Base-by-base conservation (phyloP, 2,797 vertebrate genomes). In the Capromys pilorides region DNA sequence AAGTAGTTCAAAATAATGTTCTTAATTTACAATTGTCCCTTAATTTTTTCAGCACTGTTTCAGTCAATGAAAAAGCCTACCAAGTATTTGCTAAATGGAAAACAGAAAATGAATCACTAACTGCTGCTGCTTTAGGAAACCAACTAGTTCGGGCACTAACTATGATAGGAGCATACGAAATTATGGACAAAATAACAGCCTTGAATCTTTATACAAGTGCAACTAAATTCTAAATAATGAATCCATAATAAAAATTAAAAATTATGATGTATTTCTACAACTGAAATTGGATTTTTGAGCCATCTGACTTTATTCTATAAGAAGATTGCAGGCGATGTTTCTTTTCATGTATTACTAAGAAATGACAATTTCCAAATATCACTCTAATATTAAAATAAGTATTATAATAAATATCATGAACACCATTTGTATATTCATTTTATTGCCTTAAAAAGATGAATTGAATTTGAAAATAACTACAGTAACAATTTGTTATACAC, bases 151-250 rank as follows among this genome's bases (percentile, higher is more conserved):
- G 97, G 92, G 86, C 95, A 51, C 94, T 98, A 86, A 97, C 91
- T 61, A 97, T 98, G 97, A 96, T 97, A 79, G 98, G 96, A 59
- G 86, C 97, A 80, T 93, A 97, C 86, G 90, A 97, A 24, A 93
- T 98, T 88, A 97, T 97, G 26, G 96, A 97, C 94, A 98, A 97
- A 96, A 97, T 97, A 94, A 97, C 84, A 90, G 96, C 97, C 83
- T 71, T 98, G 90, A 94, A 97, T 80, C 97, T 98, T 49, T 96
- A 77, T 86, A 86, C 97, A 84, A 51, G 88, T 59, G 31, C 93
- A 83, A 94, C 98, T 83, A 98, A 97, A 96, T 98, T 98, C 78
- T 98, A 94, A 98, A 82, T 6, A 73, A 13, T n/a, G 64, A 36
- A 90, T 61, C 79, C 59, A 85, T 49, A 96, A 94, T 62, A 88